Evolutionary conservation across 2,797 vertebrate species (phyloP).

Genomic region (Dendrocincla fuliginosa): DNA sequence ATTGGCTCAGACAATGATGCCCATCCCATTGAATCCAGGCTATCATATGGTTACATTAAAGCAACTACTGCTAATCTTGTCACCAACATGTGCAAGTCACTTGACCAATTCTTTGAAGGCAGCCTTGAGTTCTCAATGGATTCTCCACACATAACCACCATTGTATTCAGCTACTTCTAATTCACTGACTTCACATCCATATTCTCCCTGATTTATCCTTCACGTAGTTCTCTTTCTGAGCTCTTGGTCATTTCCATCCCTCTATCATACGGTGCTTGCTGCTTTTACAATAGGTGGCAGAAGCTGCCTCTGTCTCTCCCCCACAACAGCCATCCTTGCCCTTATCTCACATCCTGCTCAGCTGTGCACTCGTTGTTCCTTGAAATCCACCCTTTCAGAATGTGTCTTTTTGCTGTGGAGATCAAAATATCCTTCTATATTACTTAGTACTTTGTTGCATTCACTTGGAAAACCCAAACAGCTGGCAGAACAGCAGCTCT

Average conservation of each 20-base stretch:
- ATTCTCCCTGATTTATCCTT: not conserved
- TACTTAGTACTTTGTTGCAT: not conserved
- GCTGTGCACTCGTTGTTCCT: not conserved
- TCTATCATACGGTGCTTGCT: not conserved
- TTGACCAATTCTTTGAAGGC: not conserved
- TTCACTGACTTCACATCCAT: not conserved
- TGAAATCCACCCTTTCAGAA: not conserved
- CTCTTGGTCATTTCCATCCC: not conserved
- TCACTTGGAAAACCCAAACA: not conserved
- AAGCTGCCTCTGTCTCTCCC: not conserved
- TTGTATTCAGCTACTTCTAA: not conserved
- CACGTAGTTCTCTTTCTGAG: fast-evolving
- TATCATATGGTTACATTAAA: not conserved
- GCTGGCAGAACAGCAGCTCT: not conserved
- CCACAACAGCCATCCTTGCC: not conserved
- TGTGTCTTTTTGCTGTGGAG: not conserved
- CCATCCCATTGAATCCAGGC: not conserved
- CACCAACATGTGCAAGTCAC: fast-evolving
- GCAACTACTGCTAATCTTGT: not conserved
- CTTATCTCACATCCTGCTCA: not conserved
- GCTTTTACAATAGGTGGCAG: not conserved
- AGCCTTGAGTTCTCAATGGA: not conserved
- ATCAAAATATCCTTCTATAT: not conserved
- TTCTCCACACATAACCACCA: not conserved
- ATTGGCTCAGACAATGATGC: not conserved